Percentiles rank a stretch among this genome's conserved stretches.
Conservation (phyloP, 1,140 invertebrate genomes). For the Drosophila nasuta region DNA sequence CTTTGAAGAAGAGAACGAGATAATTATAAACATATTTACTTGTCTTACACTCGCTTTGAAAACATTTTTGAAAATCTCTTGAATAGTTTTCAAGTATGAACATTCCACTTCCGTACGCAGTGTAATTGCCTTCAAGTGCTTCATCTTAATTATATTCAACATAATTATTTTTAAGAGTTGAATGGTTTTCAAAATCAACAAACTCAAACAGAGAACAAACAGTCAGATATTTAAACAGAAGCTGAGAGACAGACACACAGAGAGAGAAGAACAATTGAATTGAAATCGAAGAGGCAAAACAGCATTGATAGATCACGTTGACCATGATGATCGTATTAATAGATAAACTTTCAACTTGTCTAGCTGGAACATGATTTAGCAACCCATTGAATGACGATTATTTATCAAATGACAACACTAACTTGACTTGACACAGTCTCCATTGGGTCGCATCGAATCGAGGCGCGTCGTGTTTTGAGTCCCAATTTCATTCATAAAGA, state of each 20-base stretch:
- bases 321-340: constrained; percentile 1
- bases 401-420: constrained; percentile 68
- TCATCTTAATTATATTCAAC: constrained; percentile 2
- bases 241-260: neutral
- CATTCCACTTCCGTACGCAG: neutral
- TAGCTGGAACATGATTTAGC: constrained; percentile 29
- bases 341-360: constrained; percentile 27
- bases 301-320: constrained; percentile 3
- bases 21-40: neutral
- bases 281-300: neutral
- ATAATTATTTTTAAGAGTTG: constrained; percentile 13
- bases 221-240: constrained; percentile 17
- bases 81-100: neutral
- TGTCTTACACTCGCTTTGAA: neutral
- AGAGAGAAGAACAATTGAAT: constrained; percentile 4
- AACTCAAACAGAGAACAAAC: constrained; percentile 12
- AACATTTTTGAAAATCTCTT: neutral
- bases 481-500: constrained; percentile 70
- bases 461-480: constrained; percentile 3
- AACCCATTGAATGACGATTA: constrained; percentile 62
- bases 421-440: constrained; percentile 54
- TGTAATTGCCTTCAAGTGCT: constrained; percentile 8
- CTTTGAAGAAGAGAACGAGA: too few species aligned
- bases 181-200: constrained; percentile 12
- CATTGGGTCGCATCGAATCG: too few species aligned